A percentile compares a stretch with the other conserved stretches of the same genome.
These are phyloP conservation scores for Caenorhabditis briggsae DNA, from an alignment of 1,140 invertebrate species.

Conservation along the genomic window DNA sequence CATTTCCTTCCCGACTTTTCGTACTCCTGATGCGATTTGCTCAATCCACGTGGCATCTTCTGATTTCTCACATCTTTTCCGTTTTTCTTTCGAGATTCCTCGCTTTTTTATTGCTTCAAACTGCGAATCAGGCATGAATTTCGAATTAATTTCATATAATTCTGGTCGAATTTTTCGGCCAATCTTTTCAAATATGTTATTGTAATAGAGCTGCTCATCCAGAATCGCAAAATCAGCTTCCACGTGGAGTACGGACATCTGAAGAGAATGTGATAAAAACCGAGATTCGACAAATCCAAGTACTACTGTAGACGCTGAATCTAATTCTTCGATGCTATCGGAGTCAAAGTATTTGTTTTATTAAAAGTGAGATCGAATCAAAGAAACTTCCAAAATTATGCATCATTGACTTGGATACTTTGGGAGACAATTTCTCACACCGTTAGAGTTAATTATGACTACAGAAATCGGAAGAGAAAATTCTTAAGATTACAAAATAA, in stretches of 20 bases:
- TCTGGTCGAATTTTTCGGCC: background rate
- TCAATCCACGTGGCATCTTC: conserved; percentile 18
- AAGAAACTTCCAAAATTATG: conserved; percentile 18
- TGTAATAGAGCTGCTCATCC: conserved; percentile 63
- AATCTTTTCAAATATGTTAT: conserved; percentile 59
- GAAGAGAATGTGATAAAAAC: background rate
- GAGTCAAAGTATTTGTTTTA: background rate
- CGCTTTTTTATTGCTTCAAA: conserved; percentile 57
- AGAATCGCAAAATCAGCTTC: conserved; percentile 42
- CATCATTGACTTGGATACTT: background rate
- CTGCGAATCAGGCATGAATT: conserved; percentile 53
- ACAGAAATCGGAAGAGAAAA: conserved; percentile 5
- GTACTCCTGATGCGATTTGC: background rate
- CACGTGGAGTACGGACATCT: conserved; percentile 17
- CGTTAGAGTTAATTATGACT: conserved; percentile 21
- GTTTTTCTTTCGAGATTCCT: conserved; percentile 50
- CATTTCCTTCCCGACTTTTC: background rate
- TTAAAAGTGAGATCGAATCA: conserved; percentile 33
- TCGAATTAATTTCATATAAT: conserved; percentile 44
- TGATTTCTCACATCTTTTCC: background rate
- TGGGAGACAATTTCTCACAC: background rate
- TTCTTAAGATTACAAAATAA: background rate
- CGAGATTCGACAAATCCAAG: background rate
- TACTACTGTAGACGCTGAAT: background rate
- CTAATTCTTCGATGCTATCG: background rate